phyloP scores from a whole-genome alignment of 1,140 invertebrate genomes.

The Ostrea edulis region DNA sequence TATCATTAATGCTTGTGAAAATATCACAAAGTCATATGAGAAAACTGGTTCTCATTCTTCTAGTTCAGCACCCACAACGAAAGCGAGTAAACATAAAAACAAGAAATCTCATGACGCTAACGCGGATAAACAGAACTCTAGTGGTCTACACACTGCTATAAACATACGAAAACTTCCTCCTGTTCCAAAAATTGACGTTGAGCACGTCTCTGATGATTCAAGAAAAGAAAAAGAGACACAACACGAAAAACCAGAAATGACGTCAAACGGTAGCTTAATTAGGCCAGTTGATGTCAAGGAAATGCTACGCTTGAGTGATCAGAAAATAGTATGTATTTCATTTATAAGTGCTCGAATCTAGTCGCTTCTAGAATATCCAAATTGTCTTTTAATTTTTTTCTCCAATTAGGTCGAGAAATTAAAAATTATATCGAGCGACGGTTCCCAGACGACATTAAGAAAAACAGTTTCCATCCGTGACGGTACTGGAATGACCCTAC shows the following conservation, averaged over 20 bases:
- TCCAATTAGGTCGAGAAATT: conserved; percentile 6
- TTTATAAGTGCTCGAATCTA: neutral
- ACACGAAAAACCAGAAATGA: conserved; percentile 25
- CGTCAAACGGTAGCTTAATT: neutral
- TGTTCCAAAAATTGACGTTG: neutral
- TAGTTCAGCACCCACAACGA: neutral
- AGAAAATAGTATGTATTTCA: conserved; percentile 6
- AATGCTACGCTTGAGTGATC: neutral
- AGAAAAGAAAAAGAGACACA: neutral
- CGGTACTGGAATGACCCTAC: neutral
- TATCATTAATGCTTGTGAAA: conserved; percentile 52
- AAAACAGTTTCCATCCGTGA: conserved; percentile 9
- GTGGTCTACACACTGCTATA: neutral
- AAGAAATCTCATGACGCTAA: neutral
- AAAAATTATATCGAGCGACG: neutral
- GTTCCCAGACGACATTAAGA: neutral
- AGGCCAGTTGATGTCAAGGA: neutral
- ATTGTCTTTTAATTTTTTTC: neutral
- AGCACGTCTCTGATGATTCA: neutral
- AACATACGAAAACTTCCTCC: conserved; percentile 27
- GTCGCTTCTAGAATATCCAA: neutral
- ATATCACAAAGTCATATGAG: conserved; percentile 53
- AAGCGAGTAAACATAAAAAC: conserved; percentile 13
- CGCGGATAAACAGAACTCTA: neutral
- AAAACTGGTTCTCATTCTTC: neutral